Conservation (phyloP, 2,888 invertebrate species). For the Ganaspis brasiliensis region DNA sequence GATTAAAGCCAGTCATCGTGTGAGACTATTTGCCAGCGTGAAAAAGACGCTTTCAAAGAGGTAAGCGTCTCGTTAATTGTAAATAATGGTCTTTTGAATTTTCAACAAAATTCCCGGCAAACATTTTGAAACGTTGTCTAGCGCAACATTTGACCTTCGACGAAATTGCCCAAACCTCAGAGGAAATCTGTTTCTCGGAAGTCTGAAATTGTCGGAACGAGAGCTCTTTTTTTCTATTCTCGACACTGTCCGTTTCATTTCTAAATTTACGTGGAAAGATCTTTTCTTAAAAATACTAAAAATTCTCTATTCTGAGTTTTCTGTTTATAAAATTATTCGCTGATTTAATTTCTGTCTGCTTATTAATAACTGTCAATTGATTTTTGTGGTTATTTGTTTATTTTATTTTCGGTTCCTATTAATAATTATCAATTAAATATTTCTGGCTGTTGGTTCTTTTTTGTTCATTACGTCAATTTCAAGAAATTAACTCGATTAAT, state of each 20-base stretch:
- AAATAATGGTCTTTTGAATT: constrained; percentile 23
- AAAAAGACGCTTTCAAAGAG: constrained; percentile 36
- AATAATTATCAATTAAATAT: no score
- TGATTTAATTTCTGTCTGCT: no score
- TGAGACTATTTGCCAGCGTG: constrained; percentile 39
- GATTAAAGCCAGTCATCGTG: constrained; percentile 37
- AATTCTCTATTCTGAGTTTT: background rate
- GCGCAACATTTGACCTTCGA: constrained; percentile 6
- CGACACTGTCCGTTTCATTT: background rate
- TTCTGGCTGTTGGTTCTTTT: no score
- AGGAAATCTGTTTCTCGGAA: constrained; percentile 30
- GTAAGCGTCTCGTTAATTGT: constrained; percentile 32
- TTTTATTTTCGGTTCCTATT: no score
- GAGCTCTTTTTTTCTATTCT: constrained; percentile 13
- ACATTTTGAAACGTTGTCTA: background rate
- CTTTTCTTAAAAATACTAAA: background rate
- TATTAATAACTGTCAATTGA: no score
- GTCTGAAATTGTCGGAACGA: constrained; percentile 25
- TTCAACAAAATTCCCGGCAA: background rate
- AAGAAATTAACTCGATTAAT: no score
- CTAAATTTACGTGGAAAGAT: constrained; percentile 9
- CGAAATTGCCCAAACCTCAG: constrained; percentile 1
- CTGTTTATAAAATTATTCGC: background rate
- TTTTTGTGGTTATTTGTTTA: no score
- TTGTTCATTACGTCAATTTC: no score